Conservation (phyloP, 2,888 invertebrate species). For the Ligdia adustata region DNA sequence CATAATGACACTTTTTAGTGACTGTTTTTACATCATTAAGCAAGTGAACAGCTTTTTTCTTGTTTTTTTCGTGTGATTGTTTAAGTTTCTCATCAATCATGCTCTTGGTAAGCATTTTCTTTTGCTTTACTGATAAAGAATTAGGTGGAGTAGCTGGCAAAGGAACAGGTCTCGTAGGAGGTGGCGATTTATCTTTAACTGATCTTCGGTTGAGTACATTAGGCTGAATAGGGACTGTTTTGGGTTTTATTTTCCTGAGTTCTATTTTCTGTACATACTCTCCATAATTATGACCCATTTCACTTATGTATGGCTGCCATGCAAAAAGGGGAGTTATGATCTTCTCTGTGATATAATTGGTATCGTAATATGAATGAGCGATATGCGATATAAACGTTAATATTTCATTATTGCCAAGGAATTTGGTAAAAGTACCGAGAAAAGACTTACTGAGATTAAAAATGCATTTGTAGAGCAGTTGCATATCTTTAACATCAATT, state of each 20-base stretch:
- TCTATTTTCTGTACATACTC: slow-evolving; percentile 62
- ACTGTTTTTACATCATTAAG: slow-evolving; percentile 58
- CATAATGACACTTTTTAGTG: slow-evolving; percentile 51
- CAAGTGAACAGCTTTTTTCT: slow-evolving; percentile 57
- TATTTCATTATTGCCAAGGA: slow-evolving; percentile 72
- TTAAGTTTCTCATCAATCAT: slow-evolving; percentile 66
- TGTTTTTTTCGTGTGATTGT: slow-evolving; percentile 61
- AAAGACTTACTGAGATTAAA: slow-evolving; percentile 71
- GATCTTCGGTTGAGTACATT: slow-evolving; percentile 62
- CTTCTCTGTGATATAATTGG: slow-evolving; percentile 73
- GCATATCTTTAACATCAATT: slow-evolving; percentile 57
- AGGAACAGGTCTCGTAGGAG: slow-evolving; percentile 7
- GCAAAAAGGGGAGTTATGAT: slow-evolving; percentile 76
- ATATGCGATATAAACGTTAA: slow-evolving; percentile 71
- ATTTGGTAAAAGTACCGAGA: slow-evolving; percentile 62
- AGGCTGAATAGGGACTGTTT: slow-evolving; percentile 62
- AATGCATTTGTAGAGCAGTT: slow-evolving; percentile 66
- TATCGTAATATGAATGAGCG: slow-evolving; percentile 76
- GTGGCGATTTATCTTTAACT: slow-evolving; percentile 37
- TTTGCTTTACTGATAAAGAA: slow-evolving; percentile 40
- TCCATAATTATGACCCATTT: slow-evolving; percentile 67
- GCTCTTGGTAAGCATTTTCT: slow-evolving; percentile 66
- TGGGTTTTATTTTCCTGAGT: slow-evolving; percentile 55
- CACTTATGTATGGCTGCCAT: slow-evolving; percentile 74
- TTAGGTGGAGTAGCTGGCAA: slow-evolving; percentile 59